Evolutionary conservation across 2,888 invertebrate genomes (phyloP).

Genomic region (Sinelater perroti): DNA sequence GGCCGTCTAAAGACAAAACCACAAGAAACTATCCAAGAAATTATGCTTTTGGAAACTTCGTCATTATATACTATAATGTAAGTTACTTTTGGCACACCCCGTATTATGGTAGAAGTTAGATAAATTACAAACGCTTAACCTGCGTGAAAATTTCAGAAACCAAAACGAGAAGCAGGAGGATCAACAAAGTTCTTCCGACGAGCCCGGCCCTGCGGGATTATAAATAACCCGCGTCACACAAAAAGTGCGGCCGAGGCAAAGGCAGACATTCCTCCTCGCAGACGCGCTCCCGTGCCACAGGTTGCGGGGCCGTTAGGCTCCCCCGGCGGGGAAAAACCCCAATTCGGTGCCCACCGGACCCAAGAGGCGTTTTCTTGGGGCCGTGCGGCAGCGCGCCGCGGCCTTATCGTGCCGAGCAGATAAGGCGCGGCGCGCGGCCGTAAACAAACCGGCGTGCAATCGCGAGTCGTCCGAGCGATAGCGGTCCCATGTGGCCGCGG

Average conservation of each 20-base stretch:
- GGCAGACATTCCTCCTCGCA: constrained; percentile 34
- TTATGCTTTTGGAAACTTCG: too few relatives aligned
- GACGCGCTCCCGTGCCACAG: constrained; percentile 41
- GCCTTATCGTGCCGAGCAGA: constrained; percentile 34
- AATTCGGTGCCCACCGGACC: constrained; percentile 40
- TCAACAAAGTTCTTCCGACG: too few relatives aligned
- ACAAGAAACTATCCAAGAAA: too few relatives aligned
- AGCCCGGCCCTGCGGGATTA: too few relatives aligned
- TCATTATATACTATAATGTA: too few relatives aligned
- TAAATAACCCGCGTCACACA: constrained; percentile 42
- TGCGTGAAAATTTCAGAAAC: too few relatives aligned
- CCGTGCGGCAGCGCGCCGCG: too few relatives aligned
- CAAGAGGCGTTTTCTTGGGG: constrained; percentile 32
- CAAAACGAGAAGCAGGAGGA: too few relatives aligned
- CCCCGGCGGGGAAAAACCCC: constrained; percentile 41
- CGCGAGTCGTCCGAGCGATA: constrained; percentile 42
- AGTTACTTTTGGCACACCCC: too few relatives aligned
- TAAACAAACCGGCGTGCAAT: constrained; percentile 53
- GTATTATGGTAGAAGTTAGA: too few relatives aligned
- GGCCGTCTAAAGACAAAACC: too few relatives aligned
- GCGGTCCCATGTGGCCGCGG: constrained; percentile 52
- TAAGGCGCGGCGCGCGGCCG: constrained; percentile 44
- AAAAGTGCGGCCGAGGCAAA: constrained; percentile 32
- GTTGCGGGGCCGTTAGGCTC: constrained; percentile 37
- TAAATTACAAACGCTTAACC: too few relatives aligned